Evolutionary conservation across 2,888 invertebrate genomes (phyloP).

Genomic region (Drosophila kuntzei): DNA sequence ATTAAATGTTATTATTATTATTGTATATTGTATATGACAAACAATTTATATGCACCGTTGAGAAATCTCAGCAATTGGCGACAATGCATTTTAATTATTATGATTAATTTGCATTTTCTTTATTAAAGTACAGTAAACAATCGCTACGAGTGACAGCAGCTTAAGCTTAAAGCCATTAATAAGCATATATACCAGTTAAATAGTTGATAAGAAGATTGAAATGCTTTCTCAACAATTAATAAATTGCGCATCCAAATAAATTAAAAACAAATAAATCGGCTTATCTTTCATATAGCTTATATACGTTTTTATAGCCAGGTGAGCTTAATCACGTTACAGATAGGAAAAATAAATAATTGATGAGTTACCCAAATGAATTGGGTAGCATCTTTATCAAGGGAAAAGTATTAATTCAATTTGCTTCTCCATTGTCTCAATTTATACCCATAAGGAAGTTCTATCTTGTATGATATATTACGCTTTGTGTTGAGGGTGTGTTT

Average conservation of each 20-base stretch:
- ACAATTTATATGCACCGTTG: conserved; percentile 23
- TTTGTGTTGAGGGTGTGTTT: conserved; percentile 36
- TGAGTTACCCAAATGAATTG: conserved; percentile 1
- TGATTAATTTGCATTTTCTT: conserved; percentile 43
- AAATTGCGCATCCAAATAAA: conserved; percentile 55
- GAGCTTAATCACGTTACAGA: conserved; percentile 7
- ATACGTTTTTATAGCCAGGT: conserved; percentile 19
- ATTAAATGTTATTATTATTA: conserved; percentile 31
- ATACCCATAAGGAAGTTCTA: conserved; percentile 43
- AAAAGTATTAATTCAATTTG: conserved; percentile 15
- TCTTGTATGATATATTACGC: conserved; percentile 22
- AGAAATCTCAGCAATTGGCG: conserved; percentile 42
- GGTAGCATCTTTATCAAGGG: conserved; percentile 2
- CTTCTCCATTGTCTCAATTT: conserved; percentile 25
- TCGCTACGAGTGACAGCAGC: conserved; percentile 16
- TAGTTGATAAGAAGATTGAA: conserved; percentile 13
- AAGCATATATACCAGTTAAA: neutral
- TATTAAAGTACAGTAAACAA: conserved; percentile 35
- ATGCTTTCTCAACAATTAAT: conserved; percentile 26
- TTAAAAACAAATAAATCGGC: conserved; percentile 25
- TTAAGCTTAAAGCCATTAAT: neutral
- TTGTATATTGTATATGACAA: conserved; percentile 26
- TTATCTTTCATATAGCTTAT: conserved; percentile 17
- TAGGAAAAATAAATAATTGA: conserved; percentile 13
- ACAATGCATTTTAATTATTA: conserved; percentile 35